These are phyloP conservation scores for Drosophila fulvimacula DNA, from an alignment of 2,888 invertebrate genomes.

Conservation along the genomic window DNA sequence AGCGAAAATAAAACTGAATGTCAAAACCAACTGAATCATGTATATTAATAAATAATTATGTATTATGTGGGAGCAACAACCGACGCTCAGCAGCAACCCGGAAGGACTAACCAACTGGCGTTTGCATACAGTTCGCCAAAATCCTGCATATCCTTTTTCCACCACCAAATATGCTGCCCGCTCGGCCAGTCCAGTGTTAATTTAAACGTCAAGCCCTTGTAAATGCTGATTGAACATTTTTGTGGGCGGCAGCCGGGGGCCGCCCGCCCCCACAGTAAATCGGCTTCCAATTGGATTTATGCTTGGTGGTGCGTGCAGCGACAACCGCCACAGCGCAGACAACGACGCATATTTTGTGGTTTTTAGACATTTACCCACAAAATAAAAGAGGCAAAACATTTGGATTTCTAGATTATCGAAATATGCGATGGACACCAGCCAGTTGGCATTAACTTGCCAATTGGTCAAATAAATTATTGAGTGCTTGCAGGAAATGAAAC, in stretches of 20 bases:
- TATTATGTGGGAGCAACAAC: constrained; percentile 16
- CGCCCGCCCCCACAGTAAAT: constrained; percentile 17
- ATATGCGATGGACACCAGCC: constrained; percentile 20
- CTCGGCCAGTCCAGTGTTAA: constrained; percentile 44
- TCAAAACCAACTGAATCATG: constrained; percentile 50
- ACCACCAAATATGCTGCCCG: constrained; percentile 32
- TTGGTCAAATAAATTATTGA: constrained; percentile 3
- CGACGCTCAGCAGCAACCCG: constrained; percentile 35
- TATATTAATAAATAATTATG: constrained; percentile 9
- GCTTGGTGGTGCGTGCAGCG: constrained; percentile 69
- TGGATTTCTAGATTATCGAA: constrained; percentile 7
- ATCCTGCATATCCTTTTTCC: constrained; percentile 16
- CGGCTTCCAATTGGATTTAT: constrained; percentile 66
- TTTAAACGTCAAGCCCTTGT: constrained; percentile 62
- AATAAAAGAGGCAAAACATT: constrained; percentile 17
- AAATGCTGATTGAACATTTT: constrained; percentile 47
- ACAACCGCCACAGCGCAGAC: constrained; percentile 50
- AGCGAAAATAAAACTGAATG: constrained; percentile 74
- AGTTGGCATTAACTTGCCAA: background rate
- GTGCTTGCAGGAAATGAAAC: background rate
- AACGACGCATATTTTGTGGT: constrained; percentile 57
- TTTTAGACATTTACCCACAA: constrained; percentile 32
- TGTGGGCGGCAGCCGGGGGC: background rate
- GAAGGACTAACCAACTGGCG: constrained; percentile 43
- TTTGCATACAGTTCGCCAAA: constrained; percentile 12